Base-by-base conservation (phyloP, 1,140 invertebrate genomes). In the Samia ricini region DNA sequence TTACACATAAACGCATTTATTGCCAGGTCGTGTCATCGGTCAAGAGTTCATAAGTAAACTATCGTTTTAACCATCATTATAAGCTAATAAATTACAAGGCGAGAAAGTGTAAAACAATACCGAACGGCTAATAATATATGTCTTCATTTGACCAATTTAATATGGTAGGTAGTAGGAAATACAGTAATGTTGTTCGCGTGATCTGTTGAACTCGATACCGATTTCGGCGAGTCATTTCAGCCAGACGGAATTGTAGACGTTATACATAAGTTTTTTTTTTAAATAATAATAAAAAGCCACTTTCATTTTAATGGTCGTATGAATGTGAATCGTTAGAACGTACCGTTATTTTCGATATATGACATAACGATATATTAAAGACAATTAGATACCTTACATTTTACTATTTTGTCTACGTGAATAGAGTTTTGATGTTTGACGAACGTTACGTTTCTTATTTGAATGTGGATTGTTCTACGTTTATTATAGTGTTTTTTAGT, bases 51-150 rank as follows among this genome's bases (percentile, higher is more conserved):
- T 15, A 66, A 72, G 60, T 66, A 60, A 76, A 69, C 70, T 64
- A 68, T 66, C 69, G 68, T 71, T 62, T 74, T 74, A 66, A 64
- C 62, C 19, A 64, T 68, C 73, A 78, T 83, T 78, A 82, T 73
- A 76, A 73, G 72, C 60, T 64, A 68, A 77, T 78, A 69, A 74
- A 71, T 74, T 61, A 69, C 67, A 50, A 56, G 76, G 76, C 71
- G 77, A 84, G 81, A 84, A 79, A 81, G 61, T 68, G 33, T 42
- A 42, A 42, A 42, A 42, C 7, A 42, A 42, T 42, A 42, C 15
- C 33, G 3, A 15, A 42, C 33, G 33, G 12, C 33, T n/a, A n/a
- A n/a, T n/a, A 15, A 42, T 10, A 42, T 42, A 42, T 15, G 33
- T 42, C 33, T 42, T 42, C 4, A 42, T 42, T 42, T 42, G 33